A percentile compares a stretch with the other conserved stretches of the same genome.
Conservation (phyloP, 1,140 invertebrate genomes). For the Polypedilum vanderplanki region DNA sequence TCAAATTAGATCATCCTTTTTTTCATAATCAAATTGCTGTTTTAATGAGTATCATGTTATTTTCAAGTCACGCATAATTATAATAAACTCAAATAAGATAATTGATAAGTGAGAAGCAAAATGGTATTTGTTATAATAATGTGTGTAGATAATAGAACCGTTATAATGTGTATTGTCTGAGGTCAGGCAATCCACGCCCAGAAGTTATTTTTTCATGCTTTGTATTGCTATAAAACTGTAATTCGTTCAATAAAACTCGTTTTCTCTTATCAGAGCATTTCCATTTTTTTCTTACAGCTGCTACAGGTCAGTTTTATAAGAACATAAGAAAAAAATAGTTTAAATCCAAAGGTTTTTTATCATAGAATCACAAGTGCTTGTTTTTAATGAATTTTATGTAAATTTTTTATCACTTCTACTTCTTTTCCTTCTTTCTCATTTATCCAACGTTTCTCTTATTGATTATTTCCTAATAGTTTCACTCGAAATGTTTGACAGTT, state of each 20-base stretch:
- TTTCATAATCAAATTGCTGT: too few species aligned
- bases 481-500: too few species aligned
- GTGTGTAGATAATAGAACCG: too few species aligned
- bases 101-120: too few species aligned
- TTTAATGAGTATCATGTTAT: too few species aligned
- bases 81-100: too few species aligned
- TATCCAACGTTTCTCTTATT: neutral
- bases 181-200: slow-evolving; percentile 24
- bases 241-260: slow-evolving; percentile 28
- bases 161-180: slow-evolving; percentile 22
- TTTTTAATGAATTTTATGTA: slow-evolving; percentile 25
- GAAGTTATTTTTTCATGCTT: neutral
- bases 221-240: neutral
- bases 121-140: too few species aligned
- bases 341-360: neutral
- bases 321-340: neutral
- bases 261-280: slow-evolving; percentile 24
- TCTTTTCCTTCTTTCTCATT: neutral
- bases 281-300: neutral
- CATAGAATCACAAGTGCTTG: slow-evolving; percentile 22
- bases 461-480: neutral
- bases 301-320: neutral
- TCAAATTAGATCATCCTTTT: too few species aligned
- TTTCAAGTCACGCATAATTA: too few species aligned
- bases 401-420: neutral